These are phyloP conservation scores for Rhopilema esculentum DNA, from an alignment of 30 jellyfish, hydroid and myxozoan species.

Conservation along the genomic window DNA sequence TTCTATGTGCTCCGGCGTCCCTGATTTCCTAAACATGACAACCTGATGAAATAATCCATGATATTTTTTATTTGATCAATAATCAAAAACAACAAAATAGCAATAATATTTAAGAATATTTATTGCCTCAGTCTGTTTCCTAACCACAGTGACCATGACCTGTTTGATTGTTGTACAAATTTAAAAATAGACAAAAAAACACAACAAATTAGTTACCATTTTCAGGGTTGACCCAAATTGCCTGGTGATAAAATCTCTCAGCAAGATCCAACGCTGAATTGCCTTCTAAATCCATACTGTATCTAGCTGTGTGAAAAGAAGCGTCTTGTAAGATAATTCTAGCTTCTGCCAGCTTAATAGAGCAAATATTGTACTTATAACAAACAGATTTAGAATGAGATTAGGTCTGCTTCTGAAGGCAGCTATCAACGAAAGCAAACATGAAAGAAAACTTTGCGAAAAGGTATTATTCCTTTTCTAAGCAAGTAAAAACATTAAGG, in stretches of 20 bases:
- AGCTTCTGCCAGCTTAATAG: background rate
- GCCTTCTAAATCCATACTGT: slow-evolving; percentile 68
- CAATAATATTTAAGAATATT: too few species aligned
- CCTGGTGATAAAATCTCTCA: slow-evolving; percentile 84
- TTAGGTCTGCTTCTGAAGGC: background rate
- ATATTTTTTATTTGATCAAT: too few species aligned
- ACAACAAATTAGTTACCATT: slow-evolving; percentile 49
- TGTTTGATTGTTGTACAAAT: too few species aligned
- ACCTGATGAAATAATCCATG: too few species aligned
- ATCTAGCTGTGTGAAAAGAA: slow-evolving; percentile 74
- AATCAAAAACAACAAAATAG: too few species aligned
- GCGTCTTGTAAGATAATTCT: background rate
- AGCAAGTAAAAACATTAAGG: too few species aligned
- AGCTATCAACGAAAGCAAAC: background rate
- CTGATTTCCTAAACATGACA: too few species aligned
- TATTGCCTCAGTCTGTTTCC: too few species aligned
- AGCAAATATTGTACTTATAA: background rate
- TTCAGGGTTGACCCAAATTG: slow-evolving; percentile 79
- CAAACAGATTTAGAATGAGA: background rate
- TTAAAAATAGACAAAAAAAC: background rate
- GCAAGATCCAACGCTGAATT: slow-evolving; percentile 64
- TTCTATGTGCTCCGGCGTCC: too few species aligned
- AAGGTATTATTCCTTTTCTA: too few species aligned
- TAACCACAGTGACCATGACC: too few species aligned
- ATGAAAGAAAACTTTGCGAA: background rate